Evolutionary conservation across 2,113 vertebrate species (phyloP).

Genomic region (Amia ocellicauda): DNA sequence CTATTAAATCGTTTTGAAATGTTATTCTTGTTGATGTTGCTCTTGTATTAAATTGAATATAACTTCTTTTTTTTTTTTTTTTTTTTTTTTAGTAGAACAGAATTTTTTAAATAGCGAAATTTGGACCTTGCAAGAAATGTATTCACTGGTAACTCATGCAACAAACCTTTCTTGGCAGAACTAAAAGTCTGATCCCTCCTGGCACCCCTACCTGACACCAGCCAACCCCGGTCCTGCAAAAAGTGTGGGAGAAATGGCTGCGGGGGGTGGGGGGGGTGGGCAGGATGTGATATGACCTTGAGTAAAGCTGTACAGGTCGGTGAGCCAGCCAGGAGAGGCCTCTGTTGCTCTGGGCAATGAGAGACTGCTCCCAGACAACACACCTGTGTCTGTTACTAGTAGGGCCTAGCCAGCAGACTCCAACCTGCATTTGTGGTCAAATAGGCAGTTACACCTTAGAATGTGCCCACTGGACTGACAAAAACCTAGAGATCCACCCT

Average conservation of each 20-base stretch:
- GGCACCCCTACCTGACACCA: conserved; percentile 58
- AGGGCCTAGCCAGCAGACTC: background rate
- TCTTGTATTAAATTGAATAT: background rate
- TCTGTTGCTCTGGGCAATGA: conserved; percentile 7
- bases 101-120: too few species aligned
- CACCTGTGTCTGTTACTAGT: background rate
- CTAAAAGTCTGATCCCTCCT: conserved; percentile 69
- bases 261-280: conserved; percentile 15
- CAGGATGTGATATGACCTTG: background rate
- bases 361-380: background rate
- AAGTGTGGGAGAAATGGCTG: conserved; percentile 50
- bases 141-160: conserved; percentile 56
- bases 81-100: too few species aligned
- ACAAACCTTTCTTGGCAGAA: conserved; percentile 61
- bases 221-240: conserved; percentile 65
- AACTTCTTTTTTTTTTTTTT: too few species aligned
- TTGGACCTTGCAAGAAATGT: conserved; percentile 32
- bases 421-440: background rate
- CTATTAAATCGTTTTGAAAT: background rate
- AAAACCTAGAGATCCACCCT: too few species aligned
- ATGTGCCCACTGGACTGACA: too few species aligned
- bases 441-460: too few species aligned
- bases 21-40: background rate
- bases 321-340: background rate
- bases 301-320: background rate